Base-by-base conservation (phyloP, 2,888 invertebrate species). In the Oscheius myriophilus region DNA sequence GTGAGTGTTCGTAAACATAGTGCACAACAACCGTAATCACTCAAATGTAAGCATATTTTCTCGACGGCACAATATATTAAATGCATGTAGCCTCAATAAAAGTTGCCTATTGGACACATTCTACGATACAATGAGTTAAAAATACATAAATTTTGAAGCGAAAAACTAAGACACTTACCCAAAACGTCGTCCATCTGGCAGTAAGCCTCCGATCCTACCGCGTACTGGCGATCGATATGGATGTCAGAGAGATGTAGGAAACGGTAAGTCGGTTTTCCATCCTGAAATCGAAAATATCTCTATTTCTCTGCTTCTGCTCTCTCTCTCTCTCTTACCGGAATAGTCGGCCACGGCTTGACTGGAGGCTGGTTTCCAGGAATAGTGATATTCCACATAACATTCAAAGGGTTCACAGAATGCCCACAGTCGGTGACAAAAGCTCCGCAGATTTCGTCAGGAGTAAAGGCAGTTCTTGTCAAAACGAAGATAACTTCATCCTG, bases 211-310 rank as follows among this genome's bases (percentile, higher is more conserved):
- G 63, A 63, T 23, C 63, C 63, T 18, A 63, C 26, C 2, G 53
- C 53, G 87, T 96, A 97, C 84, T 93, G 92, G 0, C 94, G 93
- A 88, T 96, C 96, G 85, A 93, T 93, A 87, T 96, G 96, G 0
- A 96, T 95, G 87, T 97, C 96, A 0, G 95, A 94, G 77, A 96
- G 90, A 86, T 96, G 96, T 14, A 97, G 90, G 18, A 96, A 94
- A 89, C 95, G 94, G 87, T 94, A 73, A 0, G 77, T 81, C 14
- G 76, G 77, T 45, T 77, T 75, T 61, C 71, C 62, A 23, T 51
- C 53, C 73, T 73, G 49, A 57, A 57, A 33, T n/a, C 12, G 46
- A 46, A 46, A 21, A 2, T 43, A n/a, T n/a, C n/a, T n/a, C n/a
- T n/a, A n/a, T n/a, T n/a, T n/a, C n/a, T n/a, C n/a, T n/a, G n/a